Base-by-base conservation (phyloP, 2,113 vertebrate genomes). In the Sylvilagus bachmani region DNA sequence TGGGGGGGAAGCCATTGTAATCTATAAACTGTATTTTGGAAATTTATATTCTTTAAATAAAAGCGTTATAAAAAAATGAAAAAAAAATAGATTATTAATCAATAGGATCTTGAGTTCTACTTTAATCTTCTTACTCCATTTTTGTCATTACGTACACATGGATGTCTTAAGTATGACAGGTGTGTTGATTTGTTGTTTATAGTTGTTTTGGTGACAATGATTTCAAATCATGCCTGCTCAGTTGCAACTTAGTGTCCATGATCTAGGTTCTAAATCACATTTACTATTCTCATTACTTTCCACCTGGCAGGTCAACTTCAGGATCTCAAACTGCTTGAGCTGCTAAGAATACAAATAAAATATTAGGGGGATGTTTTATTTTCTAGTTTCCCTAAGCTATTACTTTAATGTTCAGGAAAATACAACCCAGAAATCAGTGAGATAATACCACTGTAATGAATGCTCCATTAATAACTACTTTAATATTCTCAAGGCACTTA, bases 101-200 rank as follows among this genome's bases (percentile, higher is more conserved):
- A 90, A 91, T n/a, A 70, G 24, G 0, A 87, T 51, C 2, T 33
- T 75, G 31, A 70, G 22, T 6, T 73, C n/a, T 49, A 67, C 83
- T 91, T 93, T 16, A 91, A 58, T 33, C 33, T 58, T 67, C 29
- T 85, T 62, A 89, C 17, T 89, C 44, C 64, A 83, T 51, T 94
- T 87, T 51, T 85, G 9, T 81, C 31, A 58, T 29, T 25, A 95
- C 29, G 19, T 62, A 69, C 22, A 36, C 16, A 22, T 0, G 16
- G 4, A 61, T n/a, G 10, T 71, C 90, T 66, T 81, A 84, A 87
- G 75, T 38, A 61, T 49, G n/a, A 70, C 4, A 44, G 8, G 13
- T 29, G 44, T 81, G 31, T 70, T 58, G 5, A 24, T 88, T 49
- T 74, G 6, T 78, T 66, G 13, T n/a, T 93, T 11, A 7, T 29